phyloP scores from a whole-genome alignment of 2,888 invertebrate species.

The Anoncus sp. region DNA sequence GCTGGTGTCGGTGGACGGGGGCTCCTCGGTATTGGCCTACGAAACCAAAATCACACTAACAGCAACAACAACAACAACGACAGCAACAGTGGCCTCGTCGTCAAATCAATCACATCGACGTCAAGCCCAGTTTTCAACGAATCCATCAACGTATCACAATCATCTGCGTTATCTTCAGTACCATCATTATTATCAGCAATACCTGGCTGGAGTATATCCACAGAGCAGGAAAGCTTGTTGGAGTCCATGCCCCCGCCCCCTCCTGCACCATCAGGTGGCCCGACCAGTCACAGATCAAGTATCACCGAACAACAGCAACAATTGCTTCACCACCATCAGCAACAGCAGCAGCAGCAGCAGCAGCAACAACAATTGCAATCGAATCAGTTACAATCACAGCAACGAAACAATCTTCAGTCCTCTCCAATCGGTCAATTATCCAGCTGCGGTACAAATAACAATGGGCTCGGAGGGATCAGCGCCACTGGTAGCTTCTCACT shows the following conservation, averaged over 20 bases:
- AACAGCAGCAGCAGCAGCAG: conserved; percentile 61
- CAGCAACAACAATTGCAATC: conserved; percentile 67
- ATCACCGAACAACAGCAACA: conserved; percentile 71
- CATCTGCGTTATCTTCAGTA: conserved; percentile 77
- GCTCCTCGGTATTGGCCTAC: conserved; percentile 54
- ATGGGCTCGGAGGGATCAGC: conserved; percentile 73
- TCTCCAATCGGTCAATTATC: conserved; percentile 75
- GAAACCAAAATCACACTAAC: conserved; percentile 63
- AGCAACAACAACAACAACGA: conserved; percentile 60
- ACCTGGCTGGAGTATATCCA: conserved; percentile 76
- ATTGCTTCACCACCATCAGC: conserved; percentile 77
- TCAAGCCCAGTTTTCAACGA: conserved; percentile 67
- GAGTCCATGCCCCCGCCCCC: conserved; percentile 80
- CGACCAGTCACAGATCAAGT: conserved; percentile 70
- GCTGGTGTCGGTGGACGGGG: conserved; percentile 45
- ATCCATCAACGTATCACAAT: conserved; percentile 69
- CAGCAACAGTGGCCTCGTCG: conserved; percentile 53
- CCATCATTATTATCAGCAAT: conserved; percentile 77
- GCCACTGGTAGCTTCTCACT: conserved; percentile 82
- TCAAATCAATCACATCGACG: conserved; percentile 62
- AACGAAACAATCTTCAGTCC: conserved; percentile 73
- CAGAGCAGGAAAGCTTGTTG: conserved; percentile 78
- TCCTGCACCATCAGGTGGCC: conserved; percentile 78
- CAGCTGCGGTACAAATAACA: conserved; percentile 79
- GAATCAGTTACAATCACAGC: conserved; percentile 67